These are phyloP conservation scores for Conchocele bisecta DNA, from an alignment of 2,888 invertebrate species.

Conservation along the genomic window DNA sequence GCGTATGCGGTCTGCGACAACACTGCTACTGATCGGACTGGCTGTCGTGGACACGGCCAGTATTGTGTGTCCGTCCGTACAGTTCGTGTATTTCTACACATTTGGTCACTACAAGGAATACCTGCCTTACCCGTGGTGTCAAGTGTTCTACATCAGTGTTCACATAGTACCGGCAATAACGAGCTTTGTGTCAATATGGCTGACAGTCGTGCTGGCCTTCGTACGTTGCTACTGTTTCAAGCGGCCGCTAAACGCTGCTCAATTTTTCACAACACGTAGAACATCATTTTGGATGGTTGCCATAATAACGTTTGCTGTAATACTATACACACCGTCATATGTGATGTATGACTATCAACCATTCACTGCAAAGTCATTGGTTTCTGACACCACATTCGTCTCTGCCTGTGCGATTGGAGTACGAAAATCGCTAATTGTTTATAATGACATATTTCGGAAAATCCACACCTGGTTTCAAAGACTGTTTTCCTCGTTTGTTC, in stretches of 20 bases:
- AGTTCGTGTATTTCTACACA: conserved; percentile 20
- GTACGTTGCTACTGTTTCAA: conserved; percentile 29
- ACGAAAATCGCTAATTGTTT: no score
- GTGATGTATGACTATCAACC: conserved; percentile 24
- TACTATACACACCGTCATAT: conserved; percentile 21
- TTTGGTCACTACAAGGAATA: conserved; percentile 20
- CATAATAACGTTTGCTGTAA: conserved; percentile 6
- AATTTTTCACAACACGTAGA: conserved; percentile 2
- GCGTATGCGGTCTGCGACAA: conserved; percentile 31
- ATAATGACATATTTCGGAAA: conserved; percentile 9
- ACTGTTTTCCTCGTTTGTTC: conserved; percentile 26
- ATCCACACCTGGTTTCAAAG: conserved; percentile 11
- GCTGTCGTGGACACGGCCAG: conserved; percentile 29
- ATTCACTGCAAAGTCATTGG: not conserved
- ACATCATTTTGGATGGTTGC: not conserved
- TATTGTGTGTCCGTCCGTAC: conserved; percentile 15
- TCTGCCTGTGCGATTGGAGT: no score
- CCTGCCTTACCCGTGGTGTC: conserved; percentile 4
- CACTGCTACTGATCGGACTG: conserved; percentile 23
- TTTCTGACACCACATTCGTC: not conserved
- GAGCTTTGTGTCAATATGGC: conserved; percentile 32
- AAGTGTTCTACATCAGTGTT: conserved; percentile 2
- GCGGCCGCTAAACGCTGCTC: conserved; percentile 16
- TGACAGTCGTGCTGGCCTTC: conserved; percentile 33
- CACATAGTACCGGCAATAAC: conserved; percentile 12